phyloP scores from a whole-genome alignment of 2,888 invertebrate genomes.

The Mylabris sibirica region DNA sequence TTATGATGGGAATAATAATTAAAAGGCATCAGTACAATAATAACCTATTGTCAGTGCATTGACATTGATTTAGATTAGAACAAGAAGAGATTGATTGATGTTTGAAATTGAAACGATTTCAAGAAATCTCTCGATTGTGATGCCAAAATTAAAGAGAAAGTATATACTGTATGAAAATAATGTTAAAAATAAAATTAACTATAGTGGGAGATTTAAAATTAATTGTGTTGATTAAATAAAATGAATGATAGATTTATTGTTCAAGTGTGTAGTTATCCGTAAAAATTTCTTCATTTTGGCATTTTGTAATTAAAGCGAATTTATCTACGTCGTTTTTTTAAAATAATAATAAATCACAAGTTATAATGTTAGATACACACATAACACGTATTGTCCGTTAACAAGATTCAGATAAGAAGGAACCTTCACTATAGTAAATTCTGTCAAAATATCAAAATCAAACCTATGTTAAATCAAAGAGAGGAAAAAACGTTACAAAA shows the following conservation, averaged over 20 bases:
- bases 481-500: neutral
- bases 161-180: neutral
- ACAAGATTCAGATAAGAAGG: neutral
- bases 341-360: neutral
- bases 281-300: neutral
- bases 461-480: neutral
- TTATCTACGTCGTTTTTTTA: neutral
- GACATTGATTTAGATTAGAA: slow-evolving; percentile 6
- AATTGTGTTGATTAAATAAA: slow-evolving; percentile 1
- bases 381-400: neutral
- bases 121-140: neutral
- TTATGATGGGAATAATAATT: slow-evolving; percentile 10
- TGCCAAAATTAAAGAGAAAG: slow-evolving; percentile 4
- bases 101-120: slow-evolving; percentile 4
- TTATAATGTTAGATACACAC: neutral
- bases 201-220: neutral
- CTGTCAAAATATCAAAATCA: slow-evolving; percentile 3
- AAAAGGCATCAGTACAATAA: slow-evolving; percentile 31
- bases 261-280: neutral
- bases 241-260: neutral
- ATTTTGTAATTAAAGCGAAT: neutral
- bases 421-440: neutral
- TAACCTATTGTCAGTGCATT: slow-evolving; percentile 4
- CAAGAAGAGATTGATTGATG: neutral
- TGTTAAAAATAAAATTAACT: neutral